These are phyloP conservation scores for Dasypogon diadema DNA, from an alignment of 2,888 invertebrate species.

Conservation along the genomic window DNA sequence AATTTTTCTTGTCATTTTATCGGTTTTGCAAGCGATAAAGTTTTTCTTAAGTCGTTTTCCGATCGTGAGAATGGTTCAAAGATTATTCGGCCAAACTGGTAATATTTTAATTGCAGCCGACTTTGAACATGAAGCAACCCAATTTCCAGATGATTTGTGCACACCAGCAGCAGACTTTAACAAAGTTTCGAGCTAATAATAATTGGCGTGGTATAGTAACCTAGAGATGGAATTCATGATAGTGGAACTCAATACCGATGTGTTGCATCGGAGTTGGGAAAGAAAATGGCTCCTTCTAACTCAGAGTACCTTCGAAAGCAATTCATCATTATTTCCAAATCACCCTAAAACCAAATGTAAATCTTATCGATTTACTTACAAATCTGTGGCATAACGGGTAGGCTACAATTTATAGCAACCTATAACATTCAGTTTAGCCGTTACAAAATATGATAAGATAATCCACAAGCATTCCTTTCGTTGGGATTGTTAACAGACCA, in stretches of 20 bases:
- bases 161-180: slow-evolving; percentile 4
- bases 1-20: slow-evolving; percentile 52
- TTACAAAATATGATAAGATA: no score
- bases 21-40: slow-evolving; percentile 48
- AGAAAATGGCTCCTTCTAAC: neutral
- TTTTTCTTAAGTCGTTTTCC: slow-evolving; percentile 27
- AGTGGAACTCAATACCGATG: neutral
- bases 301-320: no score
- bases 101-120: slow-evolving; percentile 45
- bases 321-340: no score
- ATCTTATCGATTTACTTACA: no score
- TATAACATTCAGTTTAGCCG: no score
- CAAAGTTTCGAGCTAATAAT: neutral
- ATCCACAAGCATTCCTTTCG: no score
- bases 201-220: slow-evolving; percentile 20
- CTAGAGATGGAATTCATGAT: neutral
- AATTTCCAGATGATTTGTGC: slow-evolving; percentile 32
- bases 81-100: slow-evolving; percentile 50
- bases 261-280: neutral
- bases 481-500: slow-evolving; percentile 29
- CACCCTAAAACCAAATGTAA: no score
- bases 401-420: no score
- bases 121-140: slow-evolving; percentile 20
- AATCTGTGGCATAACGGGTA: no score
- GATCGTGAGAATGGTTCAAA: slow-evolving; percentile 52